Percentiles rank a stretch among this genome's conserved stretches.
phyloP scores from a whole-genome alignment of 2,888 invertebrate genomes.

The Phyllotreta striolata region DNA sequence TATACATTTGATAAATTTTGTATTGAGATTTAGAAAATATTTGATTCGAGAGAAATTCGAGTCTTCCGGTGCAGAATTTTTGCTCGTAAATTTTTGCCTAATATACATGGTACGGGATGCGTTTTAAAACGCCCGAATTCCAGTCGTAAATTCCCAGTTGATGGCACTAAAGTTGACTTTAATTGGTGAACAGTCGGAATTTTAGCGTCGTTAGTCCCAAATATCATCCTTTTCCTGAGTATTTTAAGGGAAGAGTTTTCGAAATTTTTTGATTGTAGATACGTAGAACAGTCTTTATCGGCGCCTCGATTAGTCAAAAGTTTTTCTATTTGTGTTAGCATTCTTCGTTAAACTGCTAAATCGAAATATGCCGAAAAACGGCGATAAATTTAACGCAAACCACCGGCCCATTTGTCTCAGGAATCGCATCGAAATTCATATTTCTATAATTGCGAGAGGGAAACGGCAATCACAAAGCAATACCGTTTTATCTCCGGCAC shows the following conservation, averaged over 20 bases:
- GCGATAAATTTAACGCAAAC: not conserved
- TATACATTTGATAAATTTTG: too few species aligned
- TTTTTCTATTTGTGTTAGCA: too few species aligned
- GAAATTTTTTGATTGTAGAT: constrained; percentile 11
- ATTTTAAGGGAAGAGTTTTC: constrained; percentile 14
- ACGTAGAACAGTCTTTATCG: too few species aligned
- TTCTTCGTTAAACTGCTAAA: too few species aligned
- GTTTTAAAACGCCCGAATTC: constrained; percentile 37
- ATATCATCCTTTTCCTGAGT: constrained; percentile 25
- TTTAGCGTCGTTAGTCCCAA: constrained; percentile 35
- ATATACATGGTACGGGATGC: constrained; percentile 29
- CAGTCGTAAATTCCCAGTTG: constrained; percentile 28
- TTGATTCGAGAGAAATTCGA: constrained; percentile 4
- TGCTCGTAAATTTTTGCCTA: constrained; percentile 25
- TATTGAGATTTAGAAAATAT: too few species aligned
- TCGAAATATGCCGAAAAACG: too few species aligned
- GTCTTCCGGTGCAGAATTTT: constrained; percentile 12
- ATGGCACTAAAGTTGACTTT: constrained; percentile 38
- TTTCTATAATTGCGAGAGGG: constrained; percentile 16
- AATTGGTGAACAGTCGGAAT: constrained; percentile 28
- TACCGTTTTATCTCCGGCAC: constrained; percentile 13
- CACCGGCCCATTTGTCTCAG: not conserved
- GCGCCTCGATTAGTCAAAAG: too few species aligned
- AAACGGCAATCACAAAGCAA: constrained; percentile 19
- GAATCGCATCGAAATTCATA: constrained; percentile 12